Percentiles rank a stretch among this genome's conserved stretches.
Evolutionary conservation across 2,797 vertebrate genomes (phyloP).

Genomic region (Falco naumanni): DNA sequence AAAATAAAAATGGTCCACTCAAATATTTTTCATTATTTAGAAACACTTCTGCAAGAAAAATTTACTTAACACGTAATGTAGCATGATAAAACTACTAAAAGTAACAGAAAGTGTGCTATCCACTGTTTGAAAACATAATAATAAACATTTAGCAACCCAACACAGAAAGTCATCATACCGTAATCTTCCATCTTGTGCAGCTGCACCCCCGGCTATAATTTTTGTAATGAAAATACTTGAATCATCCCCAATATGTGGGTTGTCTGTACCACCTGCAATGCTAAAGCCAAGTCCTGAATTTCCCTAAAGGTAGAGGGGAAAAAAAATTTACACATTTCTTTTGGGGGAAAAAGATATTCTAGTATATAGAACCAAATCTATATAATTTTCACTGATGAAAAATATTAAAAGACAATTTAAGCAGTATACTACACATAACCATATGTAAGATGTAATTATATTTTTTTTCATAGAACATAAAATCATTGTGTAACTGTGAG

Average conservation of each 20-base stretch:
- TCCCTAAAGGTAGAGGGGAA: constrained; percentile 74
- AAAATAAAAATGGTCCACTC: not conserved
- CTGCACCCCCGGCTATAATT: constrained; percentile 94
- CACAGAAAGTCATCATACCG: constrained; percentile 79
- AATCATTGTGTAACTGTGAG: not conserved
- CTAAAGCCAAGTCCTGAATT: constrained; percentile 98
- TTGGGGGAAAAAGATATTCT: not conserved
- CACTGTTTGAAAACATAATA: not conserved
- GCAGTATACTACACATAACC: not conserved
- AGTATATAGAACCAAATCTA: not conserved
- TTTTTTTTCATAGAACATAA: not conserved
- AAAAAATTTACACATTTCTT: not conserved
- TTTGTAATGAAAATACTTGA: constrained; percentile 98
- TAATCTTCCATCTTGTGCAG: constrained; percentile 93
- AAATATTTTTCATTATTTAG: not conserved
- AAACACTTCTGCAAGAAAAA: not conserved
- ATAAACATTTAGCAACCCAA: not conserved
- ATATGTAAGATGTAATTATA: not conserved
- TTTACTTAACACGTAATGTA: not conserved
- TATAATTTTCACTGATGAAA: not conserved
- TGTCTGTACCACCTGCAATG: constrained; percentile 95
- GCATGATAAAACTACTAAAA: not conserved
- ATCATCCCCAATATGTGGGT: constrained; percentile 97
- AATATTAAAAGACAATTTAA: not conserved
- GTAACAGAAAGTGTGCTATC: not conserved